Evolutionary conservation across 2,888 invertebrate species (phyloP).

Genomic region (Heliconius ethilla): DNA sequence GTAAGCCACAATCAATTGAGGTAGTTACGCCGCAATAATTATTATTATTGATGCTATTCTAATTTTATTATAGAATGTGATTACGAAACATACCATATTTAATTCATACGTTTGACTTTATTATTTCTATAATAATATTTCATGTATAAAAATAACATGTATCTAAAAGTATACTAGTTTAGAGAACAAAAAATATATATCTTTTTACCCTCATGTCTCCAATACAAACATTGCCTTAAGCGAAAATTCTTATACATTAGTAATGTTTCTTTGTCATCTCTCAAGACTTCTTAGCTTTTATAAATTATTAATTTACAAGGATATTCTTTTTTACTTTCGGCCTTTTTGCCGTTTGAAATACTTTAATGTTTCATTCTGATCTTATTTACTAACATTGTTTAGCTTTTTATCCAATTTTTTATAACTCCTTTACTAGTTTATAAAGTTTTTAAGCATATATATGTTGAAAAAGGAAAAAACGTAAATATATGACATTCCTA

Average conservation of each 20-base stretch:
- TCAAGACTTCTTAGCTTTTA: slow-evolving; percentile 42
- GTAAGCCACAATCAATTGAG: neutral
- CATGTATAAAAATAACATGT: neutral
- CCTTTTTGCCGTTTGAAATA: slow-evolving; percentile 29
- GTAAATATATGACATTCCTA: neutral
- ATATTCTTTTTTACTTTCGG: slow-evolving; percentile 34
- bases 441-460: neutral
- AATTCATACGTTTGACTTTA: slow-evolving; percentile 24
- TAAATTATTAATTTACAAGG: slow-evolving; percentile 42
- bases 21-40: neutral
- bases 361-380: slow-evolving; percentile 23
- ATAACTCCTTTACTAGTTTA: neutral
- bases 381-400: slow-evolving; percentile 22
- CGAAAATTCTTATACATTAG: slow-evolving; percentile 39
- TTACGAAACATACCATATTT: slow-evolving; percentile 31
- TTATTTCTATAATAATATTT: neutral
- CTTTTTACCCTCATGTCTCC: slow-evolving; percentile 37
- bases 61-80: neutral
- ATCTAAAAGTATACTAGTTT: slow-evolving; percentile 4
- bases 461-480: neutral
- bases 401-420: slow-evolving; percentile 11
- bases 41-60: neutral
- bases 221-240: slow-evolving; percentile 39
- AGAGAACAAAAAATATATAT: slow-evolving; percentile 34
- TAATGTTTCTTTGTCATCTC: slow-evolving; percentile 43